A percentile compares a stretch with the other conserved stretches of the same genome.
Conservation (phyloP, 2,888 invertebrate species). For the Nasonovia ribisnigri region DNA sequence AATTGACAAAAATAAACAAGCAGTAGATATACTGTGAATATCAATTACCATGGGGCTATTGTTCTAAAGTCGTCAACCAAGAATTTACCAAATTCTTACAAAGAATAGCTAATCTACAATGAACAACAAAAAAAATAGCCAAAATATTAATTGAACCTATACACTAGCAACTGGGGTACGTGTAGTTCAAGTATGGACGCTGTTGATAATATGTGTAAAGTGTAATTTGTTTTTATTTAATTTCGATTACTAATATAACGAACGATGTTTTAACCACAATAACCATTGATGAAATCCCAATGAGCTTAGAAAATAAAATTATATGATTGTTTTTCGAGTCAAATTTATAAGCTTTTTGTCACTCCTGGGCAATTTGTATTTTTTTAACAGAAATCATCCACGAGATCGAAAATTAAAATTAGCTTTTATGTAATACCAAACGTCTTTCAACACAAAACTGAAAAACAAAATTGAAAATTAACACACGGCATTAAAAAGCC, state of each 20-base stretch:
- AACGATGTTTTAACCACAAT: neutral
- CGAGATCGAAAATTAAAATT: no score
- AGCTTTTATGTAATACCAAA: neutral
- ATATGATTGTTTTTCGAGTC: neutral
- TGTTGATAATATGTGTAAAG: neutral
- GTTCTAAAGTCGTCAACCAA: no score
- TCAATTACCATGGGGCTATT: no score
- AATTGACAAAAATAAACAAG: no score
- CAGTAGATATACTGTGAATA: neutral
- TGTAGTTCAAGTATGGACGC: neutral
- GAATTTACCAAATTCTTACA: no score
- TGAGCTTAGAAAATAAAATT: neutral
- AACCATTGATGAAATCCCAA: no score
- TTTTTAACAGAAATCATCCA: no score
- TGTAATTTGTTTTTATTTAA: neutral
- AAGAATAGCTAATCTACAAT: neutral
- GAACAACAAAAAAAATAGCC: neutral
- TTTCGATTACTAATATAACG: neutral
- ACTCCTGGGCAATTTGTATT: no score
- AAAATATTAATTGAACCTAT: neutral
- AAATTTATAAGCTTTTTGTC: no score
- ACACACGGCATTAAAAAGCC: neutral
- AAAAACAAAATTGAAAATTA: neutral
- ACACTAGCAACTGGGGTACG: neutral
- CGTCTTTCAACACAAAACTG: neutral